Conservation (phyloP, 2,113 vertebrate genomes). For the Setophaga petechia region DNA sequence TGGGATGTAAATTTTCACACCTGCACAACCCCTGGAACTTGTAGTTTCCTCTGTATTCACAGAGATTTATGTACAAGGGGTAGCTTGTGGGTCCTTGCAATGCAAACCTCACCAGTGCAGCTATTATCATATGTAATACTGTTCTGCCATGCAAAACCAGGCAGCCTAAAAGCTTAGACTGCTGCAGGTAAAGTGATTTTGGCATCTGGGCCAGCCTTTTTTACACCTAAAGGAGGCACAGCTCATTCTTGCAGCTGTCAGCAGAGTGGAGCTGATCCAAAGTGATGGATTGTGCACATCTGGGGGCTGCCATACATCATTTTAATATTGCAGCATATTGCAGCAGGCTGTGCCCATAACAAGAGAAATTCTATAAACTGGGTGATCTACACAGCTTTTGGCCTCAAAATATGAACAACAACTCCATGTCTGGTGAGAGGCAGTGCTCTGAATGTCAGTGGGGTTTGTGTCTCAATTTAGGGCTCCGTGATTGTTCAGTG, state of each 20-base stretch:
- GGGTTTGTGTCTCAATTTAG: neutral
- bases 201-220: neutral
- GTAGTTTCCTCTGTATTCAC: neutral
- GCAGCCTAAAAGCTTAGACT: neutral
- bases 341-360: neutral
- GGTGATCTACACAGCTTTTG: accelerated
- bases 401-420: neutral
- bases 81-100: neutral
- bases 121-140: neutral
- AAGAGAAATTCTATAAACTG: neutral
- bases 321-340: neutral
- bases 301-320: neutral
- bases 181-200: neutral
- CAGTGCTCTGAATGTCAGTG: neutral
- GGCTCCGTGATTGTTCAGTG: neutral
- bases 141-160: neutral
- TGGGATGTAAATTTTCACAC: neutral
- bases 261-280: neutral
- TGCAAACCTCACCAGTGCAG: accelerated
- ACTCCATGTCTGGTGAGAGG: neutral
- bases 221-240: neutral
- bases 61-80: neutral
- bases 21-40: neutral
- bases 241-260: neutral
- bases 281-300: neutral